Base-by-base conservation (phyloP, 2,797 vertebrate species). In the Macroramphosus scolopax region DNA sequence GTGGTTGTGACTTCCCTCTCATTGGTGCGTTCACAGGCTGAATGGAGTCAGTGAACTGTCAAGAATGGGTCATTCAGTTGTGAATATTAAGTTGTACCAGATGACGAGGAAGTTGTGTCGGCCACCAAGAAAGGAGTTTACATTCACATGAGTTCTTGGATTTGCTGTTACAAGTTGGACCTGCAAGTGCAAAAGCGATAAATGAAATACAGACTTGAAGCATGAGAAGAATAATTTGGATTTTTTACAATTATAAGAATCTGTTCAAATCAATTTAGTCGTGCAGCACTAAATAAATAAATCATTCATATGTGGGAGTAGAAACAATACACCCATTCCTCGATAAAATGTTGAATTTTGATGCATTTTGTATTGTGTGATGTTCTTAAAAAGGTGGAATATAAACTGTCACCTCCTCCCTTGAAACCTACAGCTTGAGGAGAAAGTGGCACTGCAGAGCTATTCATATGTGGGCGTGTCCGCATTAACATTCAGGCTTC, bases 1-100 rank as follows among this genome's bases (percentile, higher is more conserved):
- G 69, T 20, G 31, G 50, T 38, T 46, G 59, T 81, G 71, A 82
- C 79, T 82, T 76, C 47, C 13, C 54, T 76, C 64, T 82, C 54
- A 68, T 72, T 78, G 71, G 72, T 69, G 61, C 56, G 53, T 72
- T 77, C 32, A 1, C 6, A 0, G 47, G 50, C 54, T 84, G 72
- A 88, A 87, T 87, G 78, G 81, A 87, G 73, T 79, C 85, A 61
- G 80, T 85, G 83, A 86, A 81, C 87, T 63, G 79, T 85, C 55
- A 81, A 69, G 51, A 88, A 87, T 81, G 67, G 86, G 83, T 88
- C 87, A 71, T 71, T 86, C 69, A 68, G 33, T 81, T 70, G 78
- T 81, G 80, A 86, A 86, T 84, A 80, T 87, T 72, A 81, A 80
- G 80, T 78, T 35, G 63, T 61, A 70, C 62, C 57, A 51, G 69